A percentile compares a stretch with the other conserved stretches of the same genome.
phyloP scores from a whole-genome alignment of 2,113 vertebrate genomes.

The Bos indicus region DNA sequence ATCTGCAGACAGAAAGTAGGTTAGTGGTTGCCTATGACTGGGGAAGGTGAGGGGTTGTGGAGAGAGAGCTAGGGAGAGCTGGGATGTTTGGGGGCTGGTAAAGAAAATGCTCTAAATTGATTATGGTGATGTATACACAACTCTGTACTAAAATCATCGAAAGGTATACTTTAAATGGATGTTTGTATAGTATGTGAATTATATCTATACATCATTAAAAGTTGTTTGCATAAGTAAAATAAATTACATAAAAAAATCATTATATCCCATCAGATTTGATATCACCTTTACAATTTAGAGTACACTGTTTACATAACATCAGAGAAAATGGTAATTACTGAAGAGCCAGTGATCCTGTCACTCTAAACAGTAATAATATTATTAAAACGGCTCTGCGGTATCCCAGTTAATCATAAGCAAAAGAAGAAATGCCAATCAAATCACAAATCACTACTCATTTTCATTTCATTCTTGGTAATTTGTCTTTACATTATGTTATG shows the following conservation, averaged over 20 bases:
- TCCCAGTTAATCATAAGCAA: not conserved
- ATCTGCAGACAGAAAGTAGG: not conserved
- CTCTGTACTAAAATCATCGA: not conserved
- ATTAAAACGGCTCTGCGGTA: not conserved
- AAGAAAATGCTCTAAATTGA: not conserved
- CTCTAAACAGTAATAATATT: not conserved
- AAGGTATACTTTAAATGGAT: not conserved
- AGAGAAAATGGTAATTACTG: not conserved
- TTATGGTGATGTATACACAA: not conserved
- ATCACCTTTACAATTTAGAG: not conserved
- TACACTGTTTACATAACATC: not conserved
- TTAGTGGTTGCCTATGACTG: not conserved
- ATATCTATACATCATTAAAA: not conserved
- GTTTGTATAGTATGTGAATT: not conserved
- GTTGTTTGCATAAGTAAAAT: not conserved
- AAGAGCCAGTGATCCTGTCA: not conserved
- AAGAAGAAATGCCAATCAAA: not conserved
- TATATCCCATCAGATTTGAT: not conserved
- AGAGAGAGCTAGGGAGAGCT: not conserved
- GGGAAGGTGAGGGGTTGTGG: not conserved
- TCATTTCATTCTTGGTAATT: not conserved
- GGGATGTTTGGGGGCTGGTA: too few species aligned
- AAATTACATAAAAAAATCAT: not conserved
- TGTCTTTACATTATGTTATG: not conserved
- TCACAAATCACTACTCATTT: not conserved